These are phyloP conservation scores for Luffia ferchaultella DNA, from an alignment of 2,888 invertebrate genomes.

Conservation along the genomic window DNA sequence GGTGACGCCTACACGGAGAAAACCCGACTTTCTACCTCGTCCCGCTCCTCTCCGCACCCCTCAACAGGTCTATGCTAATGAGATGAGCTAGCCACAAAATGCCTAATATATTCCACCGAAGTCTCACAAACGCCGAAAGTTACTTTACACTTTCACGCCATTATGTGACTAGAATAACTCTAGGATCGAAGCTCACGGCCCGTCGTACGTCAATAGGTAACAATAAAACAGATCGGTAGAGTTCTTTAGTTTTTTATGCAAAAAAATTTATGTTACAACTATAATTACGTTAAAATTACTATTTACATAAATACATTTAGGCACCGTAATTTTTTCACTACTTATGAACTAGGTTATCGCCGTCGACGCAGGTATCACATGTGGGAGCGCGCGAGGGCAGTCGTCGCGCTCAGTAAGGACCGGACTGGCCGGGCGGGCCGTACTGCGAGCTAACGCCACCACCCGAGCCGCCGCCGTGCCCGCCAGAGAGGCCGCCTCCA, in stretches of 20 bases:
- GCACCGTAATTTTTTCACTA: slow-evolving; percentile 67
- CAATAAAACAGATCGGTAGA: slow-evolving; percentile 19
- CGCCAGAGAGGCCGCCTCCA: slow-evolving; percentile 29
- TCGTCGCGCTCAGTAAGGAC: slow-evolving; percentile 66
- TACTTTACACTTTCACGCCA: not conserved
- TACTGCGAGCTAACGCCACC: slow-evolving; percentile 64
- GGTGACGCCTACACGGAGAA: not conserved
- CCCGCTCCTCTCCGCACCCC: not conserved
- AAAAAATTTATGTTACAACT: slow-evolving; percentile 63
- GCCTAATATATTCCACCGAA: not conserved
- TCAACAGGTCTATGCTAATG: slow-evolving; percentile 30
- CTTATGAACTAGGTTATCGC: slow-evolving; percentile 53
- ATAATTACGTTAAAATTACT: slow-evolving; percentile 64
- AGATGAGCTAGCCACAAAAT: slow-evolving; percentile 21
- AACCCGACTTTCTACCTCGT: not conserved
- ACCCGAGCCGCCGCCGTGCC: slow-evolving; percentile 32
- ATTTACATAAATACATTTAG: slow-evolving; percentile 68
- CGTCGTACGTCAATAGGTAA: too few relatives aligned
- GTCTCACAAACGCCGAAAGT: not conserved
- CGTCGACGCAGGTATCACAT: slow-evolving; percentile 63
- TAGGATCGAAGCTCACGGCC: not conserved
- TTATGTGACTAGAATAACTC: not conserved
- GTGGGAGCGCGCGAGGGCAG: slow-evolving; percentile 31
- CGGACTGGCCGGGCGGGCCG: slow-evolving; percentile 73
- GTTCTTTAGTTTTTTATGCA: slow-evolving; percentile 36